Percentiles rank a stretch among this genome's conserved stretches.
Evolutionary conservation across 2,888 invertebrate genomes (phyloP).

Genomic region (Zaprionus bogoriensis): DNA sequence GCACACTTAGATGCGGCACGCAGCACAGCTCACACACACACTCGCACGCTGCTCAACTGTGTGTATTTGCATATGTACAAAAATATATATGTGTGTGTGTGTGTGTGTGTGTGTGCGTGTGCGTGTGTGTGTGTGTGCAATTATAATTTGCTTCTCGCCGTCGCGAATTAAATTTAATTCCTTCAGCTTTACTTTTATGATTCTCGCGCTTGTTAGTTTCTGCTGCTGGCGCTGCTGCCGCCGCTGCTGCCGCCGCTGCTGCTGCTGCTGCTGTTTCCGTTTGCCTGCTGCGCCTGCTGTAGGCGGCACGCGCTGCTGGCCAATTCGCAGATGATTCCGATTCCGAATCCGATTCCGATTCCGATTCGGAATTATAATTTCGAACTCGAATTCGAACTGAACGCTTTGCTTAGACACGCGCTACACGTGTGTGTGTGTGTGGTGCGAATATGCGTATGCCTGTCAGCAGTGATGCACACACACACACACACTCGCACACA

Average conservation of each 20-base stretch:
- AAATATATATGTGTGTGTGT: background rate
- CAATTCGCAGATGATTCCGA: slow-evolving; percentile 39
- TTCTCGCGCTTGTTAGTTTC: background rate
- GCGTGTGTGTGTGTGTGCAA: slow-evolving; percentile 25
- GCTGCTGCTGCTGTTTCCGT: slow-evolving; percentile 5
- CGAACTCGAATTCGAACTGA: slow-evolving; percentile 22
- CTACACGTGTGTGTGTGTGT: no score
- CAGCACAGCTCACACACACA: slow-evolving; percentile 14
- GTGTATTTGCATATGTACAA: background rate
- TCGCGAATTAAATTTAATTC: slow-evolving; percentile 57
- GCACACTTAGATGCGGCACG: no score
- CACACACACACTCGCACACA: background rate
- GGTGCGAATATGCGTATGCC: no score
- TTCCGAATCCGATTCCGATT: slow-evolving; percentile 12
- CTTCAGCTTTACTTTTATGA: slow-evolving; percentile 13
- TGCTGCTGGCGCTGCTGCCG: slow-evolving; percentile 6
- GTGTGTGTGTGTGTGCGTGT: background rate
- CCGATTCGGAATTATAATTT: slow-evolving; percentile 30
- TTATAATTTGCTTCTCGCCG: slow-evolving; percentile 45
- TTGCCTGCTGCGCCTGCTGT: slow-evolving; percentile 20
- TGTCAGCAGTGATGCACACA: background rate
- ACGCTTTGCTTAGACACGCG: slow-evolving; percentile 33
- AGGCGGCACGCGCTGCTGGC: background rate
- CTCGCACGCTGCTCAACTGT: slow-evolving; percentile 5
- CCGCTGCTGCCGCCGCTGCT: slow-evolving; percentile 4